Evolutionary conservation across 1,140 invertebrate genomes (phyloP), one percentile per base, ranked within the genome.

Genomic region (Eupristina koningsbergeri): DNA sequence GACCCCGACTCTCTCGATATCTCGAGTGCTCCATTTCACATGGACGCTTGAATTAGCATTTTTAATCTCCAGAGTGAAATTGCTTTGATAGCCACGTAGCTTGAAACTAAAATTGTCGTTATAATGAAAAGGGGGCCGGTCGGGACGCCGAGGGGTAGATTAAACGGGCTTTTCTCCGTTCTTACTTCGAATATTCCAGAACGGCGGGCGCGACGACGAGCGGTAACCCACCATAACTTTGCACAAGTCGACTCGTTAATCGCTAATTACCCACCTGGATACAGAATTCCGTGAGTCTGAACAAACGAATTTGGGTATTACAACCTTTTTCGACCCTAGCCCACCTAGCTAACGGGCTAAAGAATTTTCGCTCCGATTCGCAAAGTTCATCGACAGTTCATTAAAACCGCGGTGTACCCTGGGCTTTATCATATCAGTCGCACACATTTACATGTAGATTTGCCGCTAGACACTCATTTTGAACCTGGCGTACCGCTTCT

Each of bases 41-140:
- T 58, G 15, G 47, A 31, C 8, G 39, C 13, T 29, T 26, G 29
- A 64, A 78, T 78, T 78, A 78, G 76, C 58, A 64, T 64, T 78
- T 79, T 79, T 69, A 69, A 79, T 69, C 63, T 29, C 22, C 22
- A 11, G 1, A 41, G 26, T 13, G 41, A 50, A 69, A 67, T 79
- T 79, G 50, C 63, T 69, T 67, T 58, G 41, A 67, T 67, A 63
- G 41, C 22, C 36, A 13, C 19, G 63, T 31, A 22, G 29, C 67
- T 79, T 47, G 77, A n/a, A 45, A 64, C 63, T 77, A n/a, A 58
- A 64, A 78, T 39, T 41, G 34, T 73, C 53, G 58, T 61, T 29
- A 47, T 41, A 61, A 58, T 58, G 53, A 74, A 47, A 74, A 47
- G 50, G 41, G 26, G 41, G 41, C n/a, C 8, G 26, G 26, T 13